Conservation (phyloP, 2,113 vertebrate species). For the Hucho hucho region DNA sequence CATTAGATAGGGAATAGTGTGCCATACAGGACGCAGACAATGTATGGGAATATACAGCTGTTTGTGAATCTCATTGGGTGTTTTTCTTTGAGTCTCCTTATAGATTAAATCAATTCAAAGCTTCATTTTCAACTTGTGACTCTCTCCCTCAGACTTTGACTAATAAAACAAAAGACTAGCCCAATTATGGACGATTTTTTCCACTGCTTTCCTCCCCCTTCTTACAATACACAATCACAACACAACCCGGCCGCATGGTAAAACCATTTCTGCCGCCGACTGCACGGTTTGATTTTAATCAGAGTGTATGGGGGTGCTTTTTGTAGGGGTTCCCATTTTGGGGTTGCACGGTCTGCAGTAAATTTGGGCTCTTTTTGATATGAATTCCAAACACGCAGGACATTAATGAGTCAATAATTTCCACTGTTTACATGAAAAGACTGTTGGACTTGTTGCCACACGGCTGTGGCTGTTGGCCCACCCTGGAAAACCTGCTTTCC, state of each 20-base stretch:
- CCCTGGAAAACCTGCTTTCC: conserved; percentile 27
- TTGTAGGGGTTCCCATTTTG: conserved; percentile 25
- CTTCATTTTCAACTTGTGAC: background rate
- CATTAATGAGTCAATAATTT: conserved; percentile 34
- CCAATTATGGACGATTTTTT: conserved; percentile 12
- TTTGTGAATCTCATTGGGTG: no score
- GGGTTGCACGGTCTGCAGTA: conserved; percentile 32
- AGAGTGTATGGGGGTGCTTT: conserved; percentile 15
- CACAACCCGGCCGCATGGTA: conserved; percentile 24
- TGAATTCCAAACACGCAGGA: conserved; percentile 31
- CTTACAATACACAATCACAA: background rate
- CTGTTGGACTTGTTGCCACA: conserved; percentile 15
- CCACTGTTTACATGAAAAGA: conserved; percentile 31
- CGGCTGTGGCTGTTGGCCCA: conserved; percentile 20
- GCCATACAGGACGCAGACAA: no score
- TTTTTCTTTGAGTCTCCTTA: no score
- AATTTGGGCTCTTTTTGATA: conserved; percentile 30
- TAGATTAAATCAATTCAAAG: background rate
- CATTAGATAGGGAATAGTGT: no score
- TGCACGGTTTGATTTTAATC: conserved; percentile 40
- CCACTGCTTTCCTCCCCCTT: conserved; percentile 1
- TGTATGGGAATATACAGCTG: no score
- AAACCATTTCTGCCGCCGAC: conserved; percentile 25
- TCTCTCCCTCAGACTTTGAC: background rate
- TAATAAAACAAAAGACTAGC: conserved; percentile 6